phyloP scores from a whole-genome alignment of 2,797 vertebrate species.

The Malurus leucopterus region DNA sequence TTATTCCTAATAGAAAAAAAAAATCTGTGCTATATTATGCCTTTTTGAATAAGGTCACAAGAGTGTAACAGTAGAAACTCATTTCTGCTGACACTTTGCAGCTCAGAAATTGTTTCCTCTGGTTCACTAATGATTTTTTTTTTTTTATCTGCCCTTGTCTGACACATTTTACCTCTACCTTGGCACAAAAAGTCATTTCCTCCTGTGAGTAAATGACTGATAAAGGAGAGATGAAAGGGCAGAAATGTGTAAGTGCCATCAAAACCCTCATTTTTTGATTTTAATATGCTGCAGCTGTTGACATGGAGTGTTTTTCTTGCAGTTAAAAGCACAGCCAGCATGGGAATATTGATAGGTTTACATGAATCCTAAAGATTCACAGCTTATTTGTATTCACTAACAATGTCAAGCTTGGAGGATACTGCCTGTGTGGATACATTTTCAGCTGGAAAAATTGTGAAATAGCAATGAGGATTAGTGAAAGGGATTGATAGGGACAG shows the following conservation, averaged over 20 bases:
- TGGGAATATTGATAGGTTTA: constrained; percentile 7
- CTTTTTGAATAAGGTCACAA: constrained; percentile 7
- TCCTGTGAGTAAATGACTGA: constrained; percentile 7
- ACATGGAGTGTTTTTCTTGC: neutral
- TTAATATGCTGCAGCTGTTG: constrained; percentile 7
- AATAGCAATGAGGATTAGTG: neutral
- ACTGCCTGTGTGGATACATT: neutral
- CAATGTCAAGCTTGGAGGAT: neutral
- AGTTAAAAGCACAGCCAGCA: neutral
- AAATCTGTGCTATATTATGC: neutral
- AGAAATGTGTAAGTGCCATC: constrained; percentile 5
- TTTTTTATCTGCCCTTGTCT: constrained; percentile 2
- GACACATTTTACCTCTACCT: constrained; percentile 37
- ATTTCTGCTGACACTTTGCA: constrained; percentile 11
- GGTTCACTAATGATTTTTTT: neutral
- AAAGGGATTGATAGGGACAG: neutral
- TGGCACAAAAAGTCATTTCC: constrained; percentile 42
- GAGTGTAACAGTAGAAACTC: neutral
- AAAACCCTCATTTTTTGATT: constrained; percentile 10
- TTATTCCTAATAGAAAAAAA: neutral
- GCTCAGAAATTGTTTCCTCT: constrained; percentile 29
- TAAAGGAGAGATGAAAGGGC: constrained; percentile 36
- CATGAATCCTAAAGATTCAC: neutral
- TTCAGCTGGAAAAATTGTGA: neutral
- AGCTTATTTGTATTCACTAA: constrained; percentile 8